Base-by-base conservation (phyloP, 2,113 vertebrate genomes). In the Seriola aureovittata region DNA sequence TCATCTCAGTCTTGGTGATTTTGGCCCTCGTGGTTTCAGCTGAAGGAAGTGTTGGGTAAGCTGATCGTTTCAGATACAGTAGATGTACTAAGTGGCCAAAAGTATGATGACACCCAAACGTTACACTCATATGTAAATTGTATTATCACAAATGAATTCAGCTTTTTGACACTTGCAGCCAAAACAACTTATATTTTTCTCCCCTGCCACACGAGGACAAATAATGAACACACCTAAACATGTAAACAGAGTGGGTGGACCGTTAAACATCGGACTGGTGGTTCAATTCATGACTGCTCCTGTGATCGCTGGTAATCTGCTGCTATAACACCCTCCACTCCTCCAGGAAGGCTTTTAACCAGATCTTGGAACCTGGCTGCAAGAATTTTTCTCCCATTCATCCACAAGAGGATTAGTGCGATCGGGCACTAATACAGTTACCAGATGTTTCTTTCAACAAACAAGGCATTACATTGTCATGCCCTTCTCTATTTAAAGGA, bases 31-130 rank as follows among this genome's bases (percentile, higher is more conserved):
- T 84, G 82, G 64, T 79, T 54, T 65, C 88, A 42, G 82, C 89
- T 70, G 84, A 92, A 78, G 88, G 76, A 32, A 88, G 89, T 10
- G 88, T 96, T 42, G 92, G 95, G 95, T 95, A 80, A 94, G 93
- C 82, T 3, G 2, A 21, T 36, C 12, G 3, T 4, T 36, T 59
- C 42, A 4, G 59, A 10, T 34, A 4, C 29, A 29, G 29, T 29
- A 29, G 2, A 52, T 46, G 3, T 16, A 2, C 3, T 4, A 1
- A 10, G 4, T 60, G 16, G 32, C 5, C 52, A 52, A 29, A 55
- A 38, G 65, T 63, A 59, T 40, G 48, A 17, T 19, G 59, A 71
- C 46, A 25, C 25, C 19, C 5, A 5, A 25, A 9, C 2, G 21
- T 44, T 64, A 70, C 58, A 23, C 23, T 11, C 19, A 36, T 13